phyloP scores from a whole-genome alignment of 2,888 invertebrate genomes.

The Aspidapion aeneum region DNA sequence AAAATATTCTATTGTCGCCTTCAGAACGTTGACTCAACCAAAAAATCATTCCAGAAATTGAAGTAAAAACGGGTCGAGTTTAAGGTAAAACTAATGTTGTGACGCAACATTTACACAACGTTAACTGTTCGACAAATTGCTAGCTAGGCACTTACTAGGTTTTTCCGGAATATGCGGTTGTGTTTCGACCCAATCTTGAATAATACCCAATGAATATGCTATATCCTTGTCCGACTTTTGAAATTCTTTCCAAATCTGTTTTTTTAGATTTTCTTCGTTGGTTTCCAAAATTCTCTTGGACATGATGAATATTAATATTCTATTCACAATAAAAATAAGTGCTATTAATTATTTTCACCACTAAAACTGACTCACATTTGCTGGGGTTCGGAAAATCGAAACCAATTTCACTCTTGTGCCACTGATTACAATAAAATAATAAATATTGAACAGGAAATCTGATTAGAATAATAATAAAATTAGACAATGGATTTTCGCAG shows the following conservation, averaged over 20 bases:
- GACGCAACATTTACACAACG: no score
- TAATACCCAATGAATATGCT: constrained; percentile 14
- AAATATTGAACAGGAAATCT: not conserved
- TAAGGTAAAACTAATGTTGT: not conserved
- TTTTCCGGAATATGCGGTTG: constrained; percentile 25
- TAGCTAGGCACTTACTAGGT: constrained; percentile 23
- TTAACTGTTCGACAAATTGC: no score
- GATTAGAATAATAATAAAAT: not conserved
- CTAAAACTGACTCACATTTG: no score
- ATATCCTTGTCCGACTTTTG: constrained; percentile 19
- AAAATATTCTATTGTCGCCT: no score
- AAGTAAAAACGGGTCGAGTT: not conserved
- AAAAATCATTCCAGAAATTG: no score
- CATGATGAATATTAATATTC: constrained; percentile 10
- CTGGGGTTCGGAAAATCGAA: no score
- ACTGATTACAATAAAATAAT: not conserved
- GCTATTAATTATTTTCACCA: no score
- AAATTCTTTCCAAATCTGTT: constrained; percentile 21
- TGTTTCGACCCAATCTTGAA: constrained; percentile 22
- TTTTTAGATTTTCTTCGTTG: constrained; percentile 8
- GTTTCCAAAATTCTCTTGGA: constrained; percentile 13
- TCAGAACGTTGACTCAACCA: no score
- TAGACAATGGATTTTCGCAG: not conserved
- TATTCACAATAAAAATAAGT: no score
- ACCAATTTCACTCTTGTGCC: not conserved